Evolutionary conservation across 2,888 invertebrate species (phyloP).

Genomic region (Mythimna loreyi): DNA sequence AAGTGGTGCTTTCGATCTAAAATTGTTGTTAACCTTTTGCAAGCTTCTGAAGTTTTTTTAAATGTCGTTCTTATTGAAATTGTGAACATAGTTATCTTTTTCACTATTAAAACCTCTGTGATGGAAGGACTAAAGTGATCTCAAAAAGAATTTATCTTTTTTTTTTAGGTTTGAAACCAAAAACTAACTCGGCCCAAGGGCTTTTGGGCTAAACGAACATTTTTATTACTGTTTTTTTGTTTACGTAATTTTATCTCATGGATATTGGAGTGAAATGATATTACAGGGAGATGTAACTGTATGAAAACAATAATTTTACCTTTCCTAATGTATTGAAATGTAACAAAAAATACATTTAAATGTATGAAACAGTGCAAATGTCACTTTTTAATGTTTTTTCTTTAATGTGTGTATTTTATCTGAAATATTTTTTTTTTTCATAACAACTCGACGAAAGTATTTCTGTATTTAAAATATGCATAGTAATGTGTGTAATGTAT

Average conservation of each 20-base stretch:
- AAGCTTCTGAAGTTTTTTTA: neutral
- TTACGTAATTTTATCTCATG: constrained; percentile 2
- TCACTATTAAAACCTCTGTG: neutral
- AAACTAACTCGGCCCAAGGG: neutral
- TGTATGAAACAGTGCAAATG: constrained; percentile 6
- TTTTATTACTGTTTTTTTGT: neutral
- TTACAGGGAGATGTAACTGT: constrained; percentile 71
- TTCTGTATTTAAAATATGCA: neutral
- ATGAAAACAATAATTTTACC: constrained; percentile 9
- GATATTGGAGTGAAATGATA: constrained; percentile 38
- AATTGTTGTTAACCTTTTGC: constrained; percentile 68
- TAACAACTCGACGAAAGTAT: neutral
- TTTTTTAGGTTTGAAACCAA: neutral
- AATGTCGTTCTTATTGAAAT: neutral
- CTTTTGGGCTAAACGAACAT: neutral
- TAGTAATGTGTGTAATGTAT: constrained; percentile 1
- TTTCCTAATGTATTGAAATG: neutral
- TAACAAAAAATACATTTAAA: neutral
- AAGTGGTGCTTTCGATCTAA: constrained; percentile 48
- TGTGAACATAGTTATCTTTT: neutral
- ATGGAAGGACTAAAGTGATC: neutral
- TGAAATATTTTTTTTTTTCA: neutral
- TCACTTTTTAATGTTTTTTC: neutral
- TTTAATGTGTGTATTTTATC: neutral
- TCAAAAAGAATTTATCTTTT: neutral